phyloP scores from a whole-genome alignment of 2,113 vertebrate genomes.

The mouse (Mus musculus) region GRCm39 chr4:129589501-129590000 shows the following conservation, averaged over 20 bases:
- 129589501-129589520: neutral
- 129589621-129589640: conserved; percentile 1
- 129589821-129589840: neutral
- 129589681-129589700: neutral
- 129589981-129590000: conserved; percentile 55
- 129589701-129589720: neutral
- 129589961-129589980: conserved; percentile 48
- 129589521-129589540: neutral
- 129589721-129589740: neutral
- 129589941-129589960: neutral
- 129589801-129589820: neutral
- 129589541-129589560: neutral
- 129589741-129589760: conserved; percentile 4
- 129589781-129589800: neutral
- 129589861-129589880: neutral
- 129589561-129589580: neutral
- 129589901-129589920: neutral
- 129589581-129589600: neutral
- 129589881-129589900: conserved; percentile 30
- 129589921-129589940: conserved; percentile 40
- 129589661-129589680: neutral
- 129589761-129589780: neutral
- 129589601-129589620: neutral
- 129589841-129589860: neutral
- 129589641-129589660: neutral